Base-by-base conservation (phyloP, 2,797 vertebrate species). In the Hirundo rustica region DNA sequence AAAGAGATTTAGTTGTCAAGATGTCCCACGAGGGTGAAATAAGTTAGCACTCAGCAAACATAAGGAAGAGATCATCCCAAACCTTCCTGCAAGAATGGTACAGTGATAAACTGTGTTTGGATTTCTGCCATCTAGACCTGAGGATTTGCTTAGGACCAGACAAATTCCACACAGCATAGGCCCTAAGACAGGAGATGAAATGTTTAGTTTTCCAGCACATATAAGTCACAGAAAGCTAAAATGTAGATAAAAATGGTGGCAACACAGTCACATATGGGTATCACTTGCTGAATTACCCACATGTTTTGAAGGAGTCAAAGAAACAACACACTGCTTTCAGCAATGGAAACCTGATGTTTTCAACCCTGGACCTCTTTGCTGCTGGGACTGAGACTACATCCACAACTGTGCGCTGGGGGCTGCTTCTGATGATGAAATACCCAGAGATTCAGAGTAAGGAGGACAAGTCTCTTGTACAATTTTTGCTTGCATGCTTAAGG, bases 341-440 rank as follows among this genome's bases (percentile, higher is more conserved):
- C 88, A 93, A 97, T 12, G 91, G 93, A 62, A 98, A 96, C 76
- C 66, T 98, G 65, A 36, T 95, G 44, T 96, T 94, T 74, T 96
- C 96, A 74, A 96, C 96, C 22, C 68, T 97, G 91, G 97, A 98
- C 74, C 96, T 98, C 62, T 98, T 98, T 96, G 80, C 90, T 2
- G 98, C 97, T 85, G 98, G 98, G 23, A 96, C 96, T 32, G 98
- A 98, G 93, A 98, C 98, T 7, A 96, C 97, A 34, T 97, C 97
- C 36, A 97, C 97, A 4, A 98, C 97, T 19, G 45, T 98, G 72
- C 89, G 97, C 73, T 98, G 98, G 98, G 97, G 96, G 38, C 93
- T 98, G 50, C 96, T 98, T 4, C 90, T 97, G 85, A 97, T 98
- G 98, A 97, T 97, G 95, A 97, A 97, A 84, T 96, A 97, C 72